Conservation (phyloP, 2,797 vertebrate genomes). For the Hypotaenidia okinawae region DNA sequence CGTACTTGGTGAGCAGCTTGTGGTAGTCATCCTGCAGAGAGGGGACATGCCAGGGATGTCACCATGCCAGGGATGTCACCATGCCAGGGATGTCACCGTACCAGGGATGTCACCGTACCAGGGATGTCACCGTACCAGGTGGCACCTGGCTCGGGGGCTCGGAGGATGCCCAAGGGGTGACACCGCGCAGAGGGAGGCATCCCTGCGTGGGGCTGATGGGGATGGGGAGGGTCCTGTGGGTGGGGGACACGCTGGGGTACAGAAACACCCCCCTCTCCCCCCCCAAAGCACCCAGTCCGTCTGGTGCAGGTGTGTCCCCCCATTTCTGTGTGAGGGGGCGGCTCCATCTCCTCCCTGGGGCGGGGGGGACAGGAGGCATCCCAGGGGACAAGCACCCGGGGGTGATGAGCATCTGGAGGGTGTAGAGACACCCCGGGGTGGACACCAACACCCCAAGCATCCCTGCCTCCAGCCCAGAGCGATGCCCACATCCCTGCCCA, state of each 20-base stretch:
- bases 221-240: rapidly evolving
- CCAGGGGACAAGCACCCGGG: not conserved
- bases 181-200: rapidly evolving
- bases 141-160: rapidly evolving
- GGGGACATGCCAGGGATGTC: not conserved
- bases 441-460: no score
- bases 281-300: not conserved
- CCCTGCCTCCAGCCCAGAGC: not conserved
- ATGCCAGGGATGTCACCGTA: no score
- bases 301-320: not conserved
- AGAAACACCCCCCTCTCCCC: not conserved
- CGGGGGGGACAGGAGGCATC: not conserved
- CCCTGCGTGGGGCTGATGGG: no score
- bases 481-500: not conserved
- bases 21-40: conserved; percentile 87
- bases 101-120: no score
- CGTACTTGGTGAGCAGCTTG: conserved; percentile 91
- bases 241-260: not conserved
- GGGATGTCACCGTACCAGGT: no score
- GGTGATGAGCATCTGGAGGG: not conserved
- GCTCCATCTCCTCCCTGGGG: not conserved
- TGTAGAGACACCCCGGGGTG: no score
- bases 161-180: not conserved
- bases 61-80: no score
- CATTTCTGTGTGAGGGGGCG: rapidly evolving